A percentile compares a stretch with the other conserved stretches of the same genome.
Evolutionary conservation across 2,113 vertebrate genomes (phyloP).

Genomic region (Formicarius rufipectus): DNA sequence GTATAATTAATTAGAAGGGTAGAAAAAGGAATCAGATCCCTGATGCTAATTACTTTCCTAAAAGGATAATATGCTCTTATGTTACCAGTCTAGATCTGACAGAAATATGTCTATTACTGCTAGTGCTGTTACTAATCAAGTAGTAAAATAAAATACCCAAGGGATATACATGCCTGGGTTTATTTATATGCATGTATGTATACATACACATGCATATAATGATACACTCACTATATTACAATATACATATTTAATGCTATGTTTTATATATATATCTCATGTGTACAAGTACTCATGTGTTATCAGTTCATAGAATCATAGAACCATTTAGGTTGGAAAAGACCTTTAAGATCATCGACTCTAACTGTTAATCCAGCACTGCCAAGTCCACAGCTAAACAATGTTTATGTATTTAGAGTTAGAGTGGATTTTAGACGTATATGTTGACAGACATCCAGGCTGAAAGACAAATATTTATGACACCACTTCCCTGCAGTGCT

Average conservation of each 20-base stretch:
- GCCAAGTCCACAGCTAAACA: background rate
- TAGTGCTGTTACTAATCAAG: constrained; percentile 9
- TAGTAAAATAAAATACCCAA: constrained; percentile 12
- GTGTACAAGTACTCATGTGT: background rate
- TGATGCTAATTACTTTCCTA: constrained; percentile 55
- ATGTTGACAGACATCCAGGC: constrained; percentile 10
- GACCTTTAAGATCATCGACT: background rate
- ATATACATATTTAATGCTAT: background rate
- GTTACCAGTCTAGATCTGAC: constrained; percentile 28
- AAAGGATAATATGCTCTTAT: constrained; percentile 55
- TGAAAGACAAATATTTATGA: constrained; percentile 49
- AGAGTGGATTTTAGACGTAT: background rate
- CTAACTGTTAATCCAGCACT: background rate
- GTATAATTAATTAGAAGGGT: constrained; percentile 62
- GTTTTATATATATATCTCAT: background rate
- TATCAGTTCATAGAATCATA: background rate
- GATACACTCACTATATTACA: background rate
- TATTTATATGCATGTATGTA: background rate
- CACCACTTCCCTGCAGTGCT: constrained; percentile 4
- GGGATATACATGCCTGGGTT: background rate
- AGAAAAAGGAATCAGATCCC: constrained; percentile 55
- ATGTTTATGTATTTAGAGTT: background rate
- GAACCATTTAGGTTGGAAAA: background rate
- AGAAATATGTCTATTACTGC: constrained; percentile 46
- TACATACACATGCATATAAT: background rate